Percentiles rank a stretch among this genome's conserved stretches.
phyloP scores from a whole-genome alignment of 2,888 invertebrate species.

The Stramonita haemastoma region DNA sequence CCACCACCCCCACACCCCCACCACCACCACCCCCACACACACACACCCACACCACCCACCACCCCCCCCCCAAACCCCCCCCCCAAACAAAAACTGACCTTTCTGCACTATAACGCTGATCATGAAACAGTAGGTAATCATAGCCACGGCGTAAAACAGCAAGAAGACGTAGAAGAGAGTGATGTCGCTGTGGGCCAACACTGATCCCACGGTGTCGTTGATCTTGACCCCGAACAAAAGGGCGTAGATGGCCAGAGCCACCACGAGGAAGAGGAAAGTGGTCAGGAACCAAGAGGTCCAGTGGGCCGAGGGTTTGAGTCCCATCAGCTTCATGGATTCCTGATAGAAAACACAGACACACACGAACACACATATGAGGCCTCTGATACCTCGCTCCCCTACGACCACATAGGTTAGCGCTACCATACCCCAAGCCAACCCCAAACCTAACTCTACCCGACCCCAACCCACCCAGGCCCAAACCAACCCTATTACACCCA shows the following conservation, averaged over 20 bases:
- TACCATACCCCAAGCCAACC: no score
- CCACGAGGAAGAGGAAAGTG: conserved; percentile 83
- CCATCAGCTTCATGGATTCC: conserved; percentile 95
- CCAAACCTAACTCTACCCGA: not conserved
- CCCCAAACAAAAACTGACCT: conserved; percentile 79
- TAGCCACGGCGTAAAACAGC: conserved; percentile 84
- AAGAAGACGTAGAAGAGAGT: conserved; percentile 85
- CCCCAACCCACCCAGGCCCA: not conserved
- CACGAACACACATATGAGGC: no score
- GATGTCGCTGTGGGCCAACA: conserved; percentile 79
- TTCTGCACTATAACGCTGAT: conserved; percentile 88
- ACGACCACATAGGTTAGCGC: not conserved
- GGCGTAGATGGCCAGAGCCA: conserved; percentile 80
- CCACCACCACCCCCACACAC: not conserved
- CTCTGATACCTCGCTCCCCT: no score
- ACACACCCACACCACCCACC: not conserved
- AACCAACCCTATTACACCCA: no score
- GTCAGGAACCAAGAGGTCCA: conserved; percentile 92
- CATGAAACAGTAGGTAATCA: conserved; percentile 88
- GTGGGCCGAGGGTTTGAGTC: conserved; percentile 87
- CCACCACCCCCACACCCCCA: not conserved
- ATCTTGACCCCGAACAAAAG: conserved; percentile 70
- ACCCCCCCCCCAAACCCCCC: not conserved
- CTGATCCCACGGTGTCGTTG: conserved; percentile 53
- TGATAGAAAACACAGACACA: conserved; percentile 77